Evolutionary conservation across 2,888 invertebrate species (phyloP).

Genomic region (Marronus borbonicus): DNA sequence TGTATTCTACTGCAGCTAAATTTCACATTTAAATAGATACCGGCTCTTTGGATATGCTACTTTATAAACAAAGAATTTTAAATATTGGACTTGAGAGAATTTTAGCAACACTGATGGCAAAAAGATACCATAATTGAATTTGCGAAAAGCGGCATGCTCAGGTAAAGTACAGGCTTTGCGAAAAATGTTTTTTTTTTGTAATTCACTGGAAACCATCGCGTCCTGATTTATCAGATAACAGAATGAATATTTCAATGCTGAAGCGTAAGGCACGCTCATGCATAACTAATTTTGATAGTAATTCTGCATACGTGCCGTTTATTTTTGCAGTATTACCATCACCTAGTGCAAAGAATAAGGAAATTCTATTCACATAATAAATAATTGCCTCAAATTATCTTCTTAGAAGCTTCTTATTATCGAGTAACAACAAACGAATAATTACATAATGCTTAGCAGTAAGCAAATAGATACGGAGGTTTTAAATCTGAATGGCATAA

Average conservation of each 20-base stretch:
- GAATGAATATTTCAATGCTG: not conserved
- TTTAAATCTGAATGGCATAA: no score
- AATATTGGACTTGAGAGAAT: no score
- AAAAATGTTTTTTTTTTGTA: no score
- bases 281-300: not conserved
- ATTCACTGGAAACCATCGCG: no score
- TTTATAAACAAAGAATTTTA: no score
- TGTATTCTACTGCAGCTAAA: no score
- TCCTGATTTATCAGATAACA: not conserved
- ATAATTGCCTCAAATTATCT: not conserved
- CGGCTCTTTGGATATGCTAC: no score
- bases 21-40: no score
- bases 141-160: no score
- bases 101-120: no score
- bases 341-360: not conserved
- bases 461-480: not conserved
- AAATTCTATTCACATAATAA: not conserved
- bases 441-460: not conserved
- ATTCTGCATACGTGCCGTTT: not conserved
- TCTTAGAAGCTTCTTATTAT: not conserved
- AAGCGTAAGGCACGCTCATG: not conserved
- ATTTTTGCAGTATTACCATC: not conserved
- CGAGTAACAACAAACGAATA: not conserved
- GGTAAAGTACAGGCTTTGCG: no score
- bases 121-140: no score